These are phyloP conservation scores for Eupithecia subfuscata DNA, from an alignment of 2,888 invertebrate species.

Conservation along the genomic window DNA sequence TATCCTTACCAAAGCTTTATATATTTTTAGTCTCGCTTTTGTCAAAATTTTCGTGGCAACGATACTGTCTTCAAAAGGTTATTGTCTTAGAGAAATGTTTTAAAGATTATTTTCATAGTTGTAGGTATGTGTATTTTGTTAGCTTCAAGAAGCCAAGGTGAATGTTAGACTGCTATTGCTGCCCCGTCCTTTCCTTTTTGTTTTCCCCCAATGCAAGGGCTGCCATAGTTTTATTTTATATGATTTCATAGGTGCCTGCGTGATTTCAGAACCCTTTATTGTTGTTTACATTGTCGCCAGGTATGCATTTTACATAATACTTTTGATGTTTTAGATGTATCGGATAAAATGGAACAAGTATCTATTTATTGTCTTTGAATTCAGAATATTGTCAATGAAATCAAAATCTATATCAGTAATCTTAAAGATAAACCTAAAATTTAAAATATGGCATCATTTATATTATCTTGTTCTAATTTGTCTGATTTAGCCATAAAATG, in stretches of 20 bases:
- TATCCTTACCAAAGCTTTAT: constrained; percentile 66
- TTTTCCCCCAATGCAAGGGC: constrained; percentile 78
- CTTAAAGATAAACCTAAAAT: neutral
- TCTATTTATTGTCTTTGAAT: neutral
- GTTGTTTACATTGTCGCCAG: constrained; percentile 85
- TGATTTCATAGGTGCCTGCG: constrained; percentile 84
- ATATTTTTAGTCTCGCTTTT: constrained; percentile 41
- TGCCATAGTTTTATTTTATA: constrained; percentile 79
- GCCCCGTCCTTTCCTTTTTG: constrained; percentile 76
- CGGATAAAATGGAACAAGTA: constrained; percentile 52
- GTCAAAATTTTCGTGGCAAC: constrained; percentile 52
- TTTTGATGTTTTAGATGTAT: constrained; percentile 61
- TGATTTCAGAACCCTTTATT: constrained; percentile 80
- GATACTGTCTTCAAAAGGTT: constrained; percentile 74
- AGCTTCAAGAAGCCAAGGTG: constrained; percentile 83
- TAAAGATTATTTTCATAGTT: constrained; percentile 73
- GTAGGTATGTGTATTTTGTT: constrained; percentile 84
- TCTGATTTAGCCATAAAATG: constrained; percentile 45
- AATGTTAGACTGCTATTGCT: constrained; percentile 83
- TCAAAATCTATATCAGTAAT: neutral
- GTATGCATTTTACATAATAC: constrained; percentile 80
- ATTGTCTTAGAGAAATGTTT: constrained; percentile 73
- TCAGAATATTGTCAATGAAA: neutral
- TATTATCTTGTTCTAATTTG: constrained; percentile 48
- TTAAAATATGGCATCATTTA: neutral